Conservation (phyloP, 2,113 vertebrate species). For the Platysternon megacephalum region DNA sequence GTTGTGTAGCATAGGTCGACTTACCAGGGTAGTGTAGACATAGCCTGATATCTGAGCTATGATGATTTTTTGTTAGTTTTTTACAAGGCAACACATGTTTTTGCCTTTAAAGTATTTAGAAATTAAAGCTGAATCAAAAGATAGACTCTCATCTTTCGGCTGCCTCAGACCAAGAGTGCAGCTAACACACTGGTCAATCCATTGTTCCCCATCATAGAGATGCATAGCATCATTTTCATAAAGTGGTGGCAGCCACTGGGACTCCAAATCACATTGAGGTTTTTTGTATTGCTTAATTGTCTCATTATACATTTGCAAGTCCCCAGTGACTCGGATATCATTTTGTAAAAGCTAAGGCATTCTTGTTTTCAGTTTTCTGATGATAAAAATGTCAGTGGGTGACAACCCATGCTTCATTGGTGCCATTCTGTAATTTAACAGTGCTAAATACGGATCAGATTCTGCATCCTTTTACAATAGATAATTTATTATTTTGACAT, state of each 20-base stretch:
- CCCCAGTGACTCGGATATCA: not conserved
- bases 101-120: not conserved
- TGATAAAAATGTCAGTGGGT: not conserved
- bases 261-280: not conserved
- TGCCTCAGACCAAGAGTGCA: not conserved
- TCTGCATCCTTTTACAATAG: not conserved
- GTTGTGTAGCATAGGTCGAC: too few relatives aligned
- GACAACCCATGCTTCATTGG: not conserved
- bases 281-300: not conserved
- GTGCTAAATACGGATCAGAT: too few relatives aligned
- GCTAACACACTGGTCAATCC: not conserved
- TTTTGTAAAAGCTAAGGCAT: not conserved
- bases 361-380: not conserved
- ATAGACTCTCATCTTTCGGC: not conserved
- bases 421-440: not conserved
- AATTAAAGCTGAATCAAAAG: not conserved
- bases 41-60: not conserved
- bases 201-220: not conserved
- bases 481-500: not conserved
- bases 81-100: not conserved
- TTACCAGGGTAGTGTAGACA: too few relatives aligned
- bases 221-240: not conserved
- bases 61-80: not conserved
- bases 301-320: not conserved
- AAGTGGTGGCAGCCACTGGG: not conserved